Evolutionary conservation across 2,113 vertebrate genomes (phyloP).

Genomic region (Pseudopipra pipra): DNA sequence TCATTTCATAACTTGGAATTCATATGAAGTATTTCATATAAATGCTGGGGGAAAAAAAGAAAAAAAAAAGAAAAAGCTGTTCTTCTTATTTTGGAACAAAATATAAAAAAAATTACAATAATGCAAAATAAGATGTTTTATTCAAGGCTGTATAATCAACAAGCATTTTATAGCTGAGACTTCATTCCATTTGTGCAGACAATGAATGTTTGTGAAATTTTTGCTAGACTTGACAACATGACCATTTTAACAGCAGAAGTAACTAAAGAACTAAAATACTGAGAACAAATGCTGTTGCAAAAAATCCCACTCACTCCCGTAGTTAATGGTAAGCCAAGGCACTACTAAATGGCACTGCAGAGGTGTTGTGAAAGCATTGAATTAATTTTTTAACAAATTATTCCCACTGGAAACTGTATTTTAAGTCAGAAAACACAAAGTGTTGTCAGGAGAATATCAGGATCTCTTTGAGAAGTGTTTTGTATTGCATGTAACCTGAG

Average conservation of each 20-base stretch:
- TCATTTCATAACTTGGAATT: background rate
- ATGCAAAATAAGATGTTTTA: background rate
- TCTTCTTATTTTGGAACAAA: background rate
- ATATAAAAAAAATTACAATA: background rate
- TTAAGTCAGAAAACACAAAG: background rate
- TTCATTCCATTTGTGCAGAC: background rate
- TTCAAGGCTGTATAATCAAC: background rate
- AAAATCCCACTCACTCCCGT: background rate
- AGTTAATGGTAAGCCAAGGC: background rate
- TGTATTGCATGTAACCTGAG: background rate
- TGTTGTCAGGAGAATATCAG: background rate
- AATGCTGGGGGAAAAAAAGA: background rate
- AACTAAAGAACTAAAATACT: background rate
- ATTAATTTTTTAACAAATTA: slow-evolving; percentile 1
- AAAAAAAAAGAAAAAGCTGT: background rate
- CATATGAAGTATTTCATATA: background rate
- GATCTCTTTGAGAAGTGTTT: background rate
- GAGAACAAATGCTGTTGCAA: background rate
- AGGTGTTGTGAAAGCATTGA: background rate
- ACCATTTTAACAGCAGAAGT: background rate
- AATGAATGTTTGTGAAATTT: background rate
- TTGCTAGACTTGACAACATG: background rate
- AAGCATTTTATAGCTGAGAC: background rate
- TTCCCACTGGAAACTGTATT: background rate
- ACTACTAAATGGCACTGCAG: background rate